Percentiles rank a stretch among this genome's conserved stretches.
These are phyloP conservation scores for Microcebus griseorufus DNA, from an alignment of 2,113 vertebrate species.

Conservation along the genomic window DNA sequence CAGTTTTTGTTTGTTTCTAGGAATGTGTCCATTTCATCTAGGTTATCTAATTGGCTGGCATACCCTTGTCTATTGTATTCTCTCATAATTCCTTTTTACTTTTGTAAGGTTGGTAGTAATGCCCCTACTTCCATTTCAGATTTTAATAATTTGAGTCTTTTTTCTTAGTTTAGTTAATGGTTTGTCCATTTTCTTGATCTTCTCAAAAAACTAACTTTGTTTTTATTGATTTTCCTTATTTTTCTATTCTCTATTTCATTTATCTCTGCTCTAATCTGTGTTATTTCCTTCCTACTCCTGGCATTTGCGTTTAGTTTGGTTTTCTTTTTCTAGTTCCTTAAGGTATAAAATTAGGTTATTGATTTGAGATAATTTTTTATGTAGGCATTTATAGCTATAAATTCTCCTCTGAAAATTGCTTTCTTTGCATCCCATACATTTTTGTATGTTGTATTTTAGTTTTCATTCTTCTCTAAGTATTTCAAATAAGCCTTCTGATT, in stretches of 20 bases:
- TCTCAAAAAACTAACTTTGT: background rate
- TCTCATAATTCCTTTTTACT: slow-evolving; percentile 2
- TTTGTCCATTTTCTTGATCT: background rate
- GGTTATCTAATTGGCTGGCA: background rate
- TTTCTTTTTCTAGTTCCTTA: background rate
- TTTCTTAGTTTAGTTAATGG: background rate
- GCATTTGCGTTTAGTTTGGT: background rate
- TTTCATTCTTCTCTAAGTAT: background rate
- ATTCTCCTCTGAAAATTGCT: background rate
- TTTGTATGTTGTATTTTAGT: background rate
- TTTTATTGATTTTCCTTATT: background rate
- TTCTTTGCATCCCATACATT: background rate
- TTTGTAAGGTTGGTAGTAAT: background rate
- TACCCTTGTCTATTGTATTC: background rate
- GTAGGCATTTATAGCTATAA: background rate
- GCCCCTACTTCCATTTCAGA: background rate
- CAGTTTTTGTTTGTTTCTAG: background rate
- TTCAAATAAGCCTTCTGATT: background rate
- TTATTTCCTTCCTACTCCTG: background rate
- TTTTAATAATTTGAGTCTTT: background rate
- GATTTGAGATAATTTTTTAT: background rate
- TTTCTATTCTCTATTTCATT: background rate
- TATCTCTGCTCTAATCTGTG: background rate
- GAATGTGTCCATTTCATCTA: background rate
- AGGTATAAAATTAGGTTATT: background rate